These are phyloP conservation scores for Lutra lutra DNA, from an alignment of 2,797 vertebrate genomes.

Conservation along the genomic window DNA sequence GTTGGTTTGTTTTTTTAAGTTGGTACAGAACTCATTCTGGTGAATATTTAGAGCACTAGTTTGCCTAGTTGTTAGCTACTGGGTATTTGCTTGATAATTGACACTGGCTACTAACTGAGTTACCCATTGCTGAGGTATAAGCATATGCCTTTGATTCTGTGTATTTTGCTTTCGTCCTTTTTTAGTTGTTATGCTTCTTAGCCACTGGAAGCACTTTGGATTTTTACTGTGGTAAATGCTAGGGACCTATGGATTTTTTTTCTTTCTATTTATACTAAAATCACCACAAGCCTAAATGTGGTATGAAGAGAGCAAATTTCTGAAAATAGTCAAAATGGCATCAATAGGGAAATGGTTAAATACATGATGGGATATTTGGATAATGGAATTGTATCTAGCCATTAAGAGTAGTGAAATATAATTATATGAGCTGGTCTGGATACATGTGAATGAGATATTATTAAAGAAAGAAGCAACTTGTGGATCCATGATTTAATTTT, in stretches of 20 bases:
- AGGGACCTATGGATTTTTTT: neutral
- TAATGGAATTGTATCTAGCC: neutral
- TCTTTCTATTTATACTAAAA: neutral
- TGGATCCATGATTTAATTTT: slow-evolving; percentile 6
- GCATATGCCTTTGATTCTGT: neutral
- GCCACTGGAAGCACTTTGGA: neutral
- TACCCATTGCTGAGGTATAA: neutral
- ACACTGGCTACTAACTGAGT: neutral
- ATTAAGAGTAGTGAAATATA: neutral
- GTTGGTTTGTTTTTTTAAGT: neutral
- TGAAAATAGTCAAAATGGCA: neutral
- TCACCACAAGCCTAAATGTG: neutral
- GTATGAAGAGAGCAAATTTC: neutral
- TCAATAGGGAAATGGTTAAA: neutral
- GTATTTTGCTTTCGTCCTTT: neutral
- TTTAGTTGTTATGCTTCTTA: neutral
- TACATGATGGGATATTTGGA: neutral
- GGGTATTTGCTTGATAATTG: neutral
- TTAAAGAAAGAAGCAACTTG: neutral
- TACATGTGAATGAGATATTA: neutral
- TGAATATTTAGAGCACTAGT: neutral
- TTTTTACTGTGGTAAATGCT: neutral
- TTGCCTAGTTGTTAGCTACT: neutral
- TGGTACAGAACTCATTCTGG: neutral
- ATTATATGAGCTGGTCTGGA: neutral